Evolutionary conservation across 2,888 invertebrate genomes (phyloP).

Genomic region (Drosophila putrida): DNA sequence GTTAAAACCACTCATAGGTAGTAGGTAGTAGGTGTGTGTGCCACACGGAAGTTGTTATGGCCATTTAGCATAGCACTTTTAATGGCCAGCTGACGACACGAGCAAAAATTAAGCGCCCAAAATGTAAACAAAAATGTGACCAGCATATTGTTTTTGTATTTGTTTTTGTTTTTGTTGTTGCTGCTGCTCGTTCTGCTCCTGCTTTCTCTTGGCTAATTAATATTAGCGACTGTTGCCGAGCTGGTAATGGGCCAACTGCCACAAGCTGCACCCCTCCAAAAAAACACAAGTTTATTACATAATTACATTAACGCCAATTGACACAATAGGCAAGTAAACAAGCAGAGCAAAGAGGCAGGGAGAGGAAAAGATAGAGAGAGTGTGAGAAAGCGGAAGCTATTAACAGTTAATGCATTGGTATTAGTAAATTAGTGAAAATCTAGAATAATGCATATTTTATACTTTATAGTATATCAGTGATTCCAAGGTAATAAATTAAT

Average conservation of each 20-base stretch:
- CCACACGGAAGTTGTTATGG: slow-evolving; percentile 74
- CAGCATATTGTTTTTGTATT: slow-evolving; percentile 44
- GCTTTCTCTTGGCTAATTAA: slow-evolving; percentile 59
- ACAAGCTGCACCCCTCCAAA: slow-evolving; percentile 35
- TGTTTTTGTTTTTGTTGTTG: slow-evolving; percentile 9
- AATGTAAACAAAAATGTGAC: slow-evolving; percentile 53
- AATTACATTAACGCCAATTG: slow-evolving; percentile 73
- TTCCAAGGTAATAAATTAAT: too few relatives aligned
- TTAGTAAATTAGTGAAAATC: neutral
- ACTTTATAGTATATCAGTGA: neutral
- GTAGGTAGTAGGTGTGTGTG: slow-evolving; percentile 51
- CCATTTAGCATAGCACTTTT: slow-evolving; percentile 71
- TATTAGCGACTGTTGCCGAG: slow-evolving; percentile 69
- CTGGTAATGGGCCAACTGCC: slow-evolving; percentile 52
- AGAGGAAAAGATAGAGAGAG: neutral
- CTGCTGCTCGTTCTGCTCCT: slow-evolving; percentile 17
- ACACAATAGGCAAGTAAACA: slow-evolving; percentile 30
- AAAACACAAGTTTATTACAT: slow-evolving; percentile 63
- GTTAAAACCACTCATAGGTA: slow-evolving; percentile 19
- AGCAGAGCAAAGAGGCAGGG: neutral
- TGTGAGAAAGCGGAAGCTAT: neutral
- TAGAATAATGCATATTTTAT: neutral
- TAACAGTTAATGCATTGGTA: neutral
- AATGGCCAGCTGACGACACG: slow-evolving; percentile 54
- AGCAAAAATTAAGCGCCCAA: slow-evolving; percentile 31